These are phyloP conservation scores for Phyllotreta striolata DNA, from an alignment of 2,888 invertebrate genomes.

Conservation along the genomic window DNA sequence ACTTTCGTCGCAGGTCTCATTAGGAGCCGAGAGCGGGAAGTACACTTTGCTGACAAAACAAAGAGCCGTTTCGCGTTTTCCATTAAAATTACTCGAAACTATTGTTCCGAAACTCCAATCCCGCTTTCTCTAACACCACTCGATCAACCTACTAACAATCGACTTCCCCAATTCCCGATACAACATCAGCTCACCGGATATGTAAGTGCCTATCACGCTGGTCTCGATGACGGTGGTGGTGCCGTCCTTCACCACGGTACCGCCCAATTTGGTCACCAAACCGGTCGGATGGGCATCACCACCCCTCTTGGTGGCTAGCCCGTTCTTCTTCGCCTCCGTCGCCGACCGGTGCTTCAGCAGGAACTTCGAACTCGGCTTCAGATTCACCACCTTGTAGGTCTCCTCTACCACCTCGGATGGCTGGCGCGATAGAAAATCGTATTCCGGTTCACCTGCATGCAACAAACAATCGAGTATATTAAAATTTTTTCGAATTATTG, in stretches of 20 bases:
- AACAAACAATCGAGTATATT: no score
- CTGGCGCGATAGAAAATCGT: conserved; percentile 84
- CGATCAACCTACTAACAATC: background rate
- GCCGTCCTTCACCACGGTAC: conserved; percentile 82
- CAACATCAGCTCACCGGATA: conserved; percentile 66
- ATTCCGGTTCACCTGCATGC: conserved; percentile 77
- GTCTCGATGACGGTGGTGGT: conserved; percentile 87
- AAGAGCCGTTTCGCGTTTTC: conserved; percentile 4
- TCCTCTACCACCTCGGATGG: conserved; percentile 87
- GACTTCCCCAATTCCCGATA: background rate
- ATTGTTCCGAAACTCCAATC: conserved; percentile 5
- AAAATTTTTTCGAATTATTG: no score
- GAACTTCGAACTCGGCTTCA: conserved; percentile 73
- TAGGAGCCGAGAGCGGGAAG: background rate
- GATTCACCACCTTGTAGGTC: conserved; percentile 83
- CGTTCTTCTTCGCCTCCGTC: conserved; percentile 53
- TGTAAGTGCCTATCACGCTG: conserved; percentile 87
- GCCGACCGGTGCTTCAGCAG: conserved; percentile 63
- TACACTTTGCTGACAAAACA: conserved; percentile 5
- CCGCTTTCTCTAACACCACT: conserved; percentile 2
- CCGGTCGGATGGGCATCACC: conserved; percentile 78
- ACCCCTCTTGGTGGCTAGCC: conserved; percentile 61
- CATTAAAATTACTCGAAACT: conserved; percentile 8
- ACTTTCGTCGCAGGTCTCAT: background rate
- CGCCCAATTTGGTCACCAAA: conserved; percentile 83